Evolutionary conservation across 2,113 vertebrate species (phyloP).

Genomic region (Marmota monax): DNA sequence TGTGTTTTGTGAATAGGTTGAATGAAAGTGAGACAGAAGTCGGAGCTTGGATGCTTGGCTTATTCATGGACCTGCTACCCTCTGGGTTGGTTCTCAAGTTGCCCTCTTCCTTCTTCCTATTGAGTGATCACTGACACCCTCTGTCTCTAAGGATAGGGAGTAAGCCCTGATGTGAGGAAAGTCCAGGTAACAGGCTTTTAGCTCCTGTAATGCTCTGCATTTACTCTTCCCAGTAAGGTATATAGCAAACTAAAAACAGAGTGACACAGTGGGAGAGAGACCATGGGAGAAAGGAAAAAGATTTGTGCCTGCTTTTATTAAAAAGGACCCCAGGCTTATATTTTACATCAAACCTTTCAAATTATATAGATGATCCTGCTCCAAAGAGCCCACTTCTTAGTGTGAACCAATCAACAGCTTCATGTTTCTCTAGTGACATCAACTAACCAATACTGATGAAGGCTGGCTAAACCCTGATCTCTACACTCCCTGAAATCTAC

Average conservation of each 20-base stretch:
- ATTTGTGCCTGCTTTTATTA: background rate
- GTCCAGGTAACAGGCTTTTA: background rate
- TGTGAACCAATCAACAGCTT: background rate
- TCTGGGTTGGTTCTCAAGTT: background rate
- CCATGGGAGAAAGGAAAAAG: rapidly evolving
- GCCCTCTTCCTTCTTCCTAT: background rate
- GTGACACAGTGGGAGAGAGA: background rate
- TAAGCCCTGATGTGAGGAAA: too few species aligned
- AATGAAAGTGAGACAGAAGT: background rate
- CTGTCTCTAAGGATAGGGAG: background rate
- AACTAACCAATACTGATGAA: background rate
- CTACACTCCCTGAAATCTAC: background rate
- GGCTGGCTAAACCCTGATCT: background rate
- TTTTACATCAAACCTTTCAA: background rate
- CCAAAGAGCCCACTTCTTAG: background rate
- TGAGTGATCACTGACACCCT: background rate
- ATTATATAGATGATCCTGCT: background rate
- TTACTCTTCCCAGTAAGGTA: background rate
- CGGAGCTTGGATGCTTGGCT: background rate
- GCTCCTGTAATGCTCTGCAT: background rate
- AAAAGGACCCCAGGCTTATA: background rate
- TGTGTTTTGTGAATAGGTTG: background rate
- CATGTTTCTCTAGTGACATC: background rate
- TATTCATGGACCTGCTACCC: too few species aligned
- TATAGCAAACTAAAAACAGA: background rate